Evolutionary conservation across 2,797 vertebrate genomes (phyloP), one percentile per base, ranked within the genome.

Genomic region (Enteromius anoplus): DNA sequence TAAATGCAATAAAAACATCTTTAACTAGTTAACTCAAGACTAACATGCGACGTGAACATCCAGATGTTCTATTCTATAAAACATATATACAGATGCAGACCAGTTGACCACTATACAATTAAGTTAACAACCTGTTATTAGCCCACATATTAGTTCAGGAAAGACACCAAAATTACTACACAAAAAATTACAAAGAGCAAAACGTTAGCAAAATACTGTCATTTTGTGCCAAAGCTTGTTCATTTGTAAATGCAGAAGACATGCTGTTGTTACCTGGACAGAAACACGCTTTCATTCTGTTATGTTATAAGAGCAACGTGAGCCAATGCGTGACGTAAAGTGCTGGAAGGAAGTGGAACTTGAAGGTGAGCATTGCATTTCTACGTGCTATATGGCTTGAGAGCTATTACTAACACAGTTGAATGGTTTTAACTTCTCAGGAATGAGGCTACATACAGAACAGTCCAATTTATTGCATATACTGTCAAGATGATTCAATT

Each of bases 111-210:
- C 82, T 60, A 19, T 75, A 80, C 45, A 80, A 71, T 45, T 80
- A 34, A 21, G 9, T 34, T 10, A 75, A 75, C 72, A 70, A 58
- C 58, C 85, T 82, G 70, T 76, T 42, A 72, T 80, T 72, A 82
- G 49, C 14, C 70, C 75, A 68, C 23, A 51, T 45, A 76, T 82
- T 77, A 84, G 71, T 72, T 69, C 78, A 79, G 6, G 79, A 86
- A 86, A 78, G 68, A 85, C 72, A 32, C 26, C 64, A 40, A 86
- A 83, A 83, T 83, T 70, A 85, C 85, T 23, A 81, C 79, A 64
- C 64, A 65, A 70, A 47, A 83, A 23, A 53, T 37, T 3, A 68
- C 71, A 47, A 70, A 69, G 29, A 26, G 23, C 58, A 66, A 73
- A 47, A 75, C 12, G 26, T 47, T 64, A 68, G 10, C 45, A 68